Evolutionary conservation across 2,797 vertebrate genomes (phyloP), one percentile per base, ranked within the genome.

Genomic region (Toxotes lorentzi): DNA sequence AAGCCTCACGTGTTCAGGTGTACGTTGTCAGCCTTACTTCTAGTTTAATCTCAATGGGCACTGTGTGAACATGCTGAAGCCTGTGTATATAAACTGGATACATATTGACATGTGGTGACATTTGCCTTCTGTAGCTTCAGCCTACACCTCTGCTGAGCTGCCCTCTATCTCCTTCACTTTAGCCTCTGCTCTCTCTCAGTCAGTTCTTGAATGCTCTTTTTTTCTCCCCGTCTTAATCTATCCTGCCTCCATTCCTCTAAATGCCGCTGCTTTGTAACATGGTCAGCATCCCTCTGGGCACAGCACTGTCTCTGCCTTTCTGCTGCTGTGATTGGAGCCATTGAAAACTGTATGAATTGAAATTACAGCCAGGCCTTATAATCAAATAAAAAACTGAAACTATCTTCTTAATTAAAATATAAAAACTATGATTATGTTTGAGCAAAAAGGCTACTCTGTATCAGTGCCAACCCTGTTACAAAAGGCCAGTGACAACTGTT

Each of bases 261-360:
- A 75, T 59, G 51, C 40, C 51, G 47, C 74, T 61, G 66, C 63
- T 60, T 68, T 58, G 48, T 70, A 84, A 81, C 82, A 59, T 43
- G 82, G 88, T 88, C 82, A 86, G 57, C 45, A n/a, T 77, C 73
- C 75, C 86, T 79, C 47, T 1, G 8, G 81, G 76, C 61, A 61
- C 23, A 27, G 65, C n/a, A 27, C 67, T 47, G 62, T 51, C 60
- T 73, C 65, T 58, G 63, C 32, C 38, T 35, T 40, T 58, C 45
- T 51, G 50, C 70, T 27, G 71, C 73, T 62, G 62, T 64, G 83
- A 88, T 78, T 82, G 78, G 17, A 2, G 16, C 51, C 57, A 76
- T 16, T 67, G 66, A 73, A 81, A 82, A 84, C 5, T 2, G 27
- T 27, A 17, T 35, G 40, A 61, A 59, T 14, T 70, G 5, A 81